phyloP scores from a whole-genome alignment of 2,888 invertebrate species.

The Acanthacorydalis orientalis region DNA sequence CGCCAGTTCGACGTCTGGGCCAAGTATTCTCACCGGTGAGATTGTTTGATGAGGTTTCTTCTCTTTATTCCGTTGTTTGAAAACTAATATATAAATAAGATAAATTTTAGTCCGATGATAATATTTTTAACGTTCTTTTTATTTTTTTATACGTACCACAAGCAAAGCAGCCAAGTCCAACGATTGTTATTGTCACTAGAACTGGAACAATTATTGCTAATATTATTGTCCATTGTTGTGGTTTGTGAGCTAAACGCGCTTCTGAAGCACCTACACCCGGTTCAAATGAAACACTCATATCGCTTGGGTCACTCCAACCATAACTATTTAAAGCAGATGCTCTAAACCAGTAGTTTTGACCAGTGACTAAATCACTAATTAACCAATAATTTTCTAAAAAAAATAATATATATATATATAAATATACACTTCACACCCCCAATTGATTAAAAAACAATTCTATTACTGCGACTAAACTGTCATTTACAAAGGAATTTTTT shows the following conservation, averaged over 20 bases:
- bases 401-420: slow-evolving; percentile 7
- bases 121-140: neutral
- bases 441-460: too few species aligned
- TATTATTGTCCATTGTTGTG: slow-evolving; percentile 35
- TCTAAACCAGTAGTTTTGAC: slow-evolving; percentile 49
- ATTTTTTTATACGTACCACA: slow-evolving; percentile 28
- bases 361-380: slow-evolving; percentile 44
- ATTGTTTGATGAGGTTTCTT: slow-evolving; percentile 49
- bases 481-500: too few species aligned
- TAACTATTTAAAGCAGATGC: slow-evolving; percentile 64
- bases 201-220: slow-evolving; percentile 45
- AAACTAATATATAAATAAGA: slow-evolving; percentile 28
- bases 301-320: slow-evolving; percentile 69
- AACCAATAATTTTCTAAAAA: slow-evolving; percentile 61
- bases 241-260: slow-evolving; percentile 31
- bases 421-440: too few species aligned
- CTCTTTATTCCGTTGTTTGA: slow-evolving; percentile 43
- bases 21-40: slow-evolving; percentile 26
- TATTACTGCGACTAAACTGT: too few species aligned
- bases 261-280: slow-evolving; percentile 19
- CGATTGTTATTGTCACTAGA: slow-evolving; percentile 15
- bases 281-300: slow-evolving; percentile 43
- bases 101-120: neutral
- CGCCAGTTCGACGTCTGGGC: slow-evolving; percentile 70
- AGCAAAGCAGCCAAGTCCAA: slow-evolving; percentile 28